Conservation (phyloP, 2,113 vertebrate species). For the Alosa alosa region DNA sequence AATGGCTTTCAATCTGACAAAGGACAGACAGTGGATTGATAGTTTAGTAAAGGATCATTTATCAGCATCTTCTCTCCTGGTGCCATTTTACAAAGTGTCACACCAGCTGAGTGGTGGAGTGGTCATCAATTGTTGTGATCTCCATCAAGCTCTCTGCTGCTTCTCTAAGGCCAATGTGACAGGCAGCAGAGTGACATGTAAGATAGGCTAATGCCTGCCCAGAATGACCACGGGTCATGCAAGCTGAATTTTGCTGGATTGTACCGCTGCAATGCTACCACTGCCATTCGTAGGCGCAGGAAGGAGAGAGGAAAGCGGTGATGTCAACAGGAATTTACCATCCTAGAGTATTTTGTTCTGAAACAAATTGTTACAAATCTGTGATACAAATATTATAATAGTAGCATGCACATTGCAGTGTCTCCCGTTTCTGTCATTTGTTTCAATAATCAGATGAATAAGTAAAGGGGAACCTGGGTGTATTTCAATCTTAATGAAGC, state of each 20-base stretch:
- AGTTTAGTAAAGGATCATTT: slow-evolving; percentile 21
- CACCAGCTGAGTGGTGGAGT: slow-evolving; percentile 30
- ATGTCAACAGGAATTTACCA: slow-evolving; percentile 68
- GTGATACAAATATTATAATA: slow-evolving; percentile 70
- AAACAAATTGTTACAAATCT: slow-evolving; percentile 80
- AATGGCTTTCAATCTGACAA: not conserved
- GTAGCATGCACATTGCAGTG: slow-evolving; percentile 66
- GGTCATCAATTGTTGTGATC: slow-evolving; percentile 61
- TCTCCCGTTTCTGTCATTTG: slow-evolving; percentile 72
- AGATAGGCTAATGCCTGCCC: not conserved
- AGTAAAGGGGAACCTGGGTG: slow-evolving; percentile 65
- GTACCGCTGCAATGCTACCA: not conserved
- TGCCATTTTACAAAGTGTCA: slow-evolving; percentile 13
- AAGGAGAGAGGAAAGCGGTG: slow-evolving; percentile 25
- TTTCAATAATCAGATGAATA: slow-evolving; percentile 76
- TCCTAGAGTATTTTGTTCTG: slow-evolving; percentile 69
- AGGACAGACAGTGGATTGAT: not conserved
- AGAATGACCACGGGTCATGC: not conserved
- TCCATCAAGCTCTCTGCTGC: slow-evolving; percentile 34
- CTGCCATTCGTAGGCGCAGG: not conserved
- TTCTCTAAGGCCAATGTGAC: not conserved
- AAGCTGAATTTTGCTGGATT: not conserved
- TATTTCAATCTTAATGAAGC: slow-evolving; percentile 77
- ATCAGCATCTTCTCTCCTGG: slow-evolving; percentile 14
- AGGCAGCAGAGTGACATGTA: not conserved